phyloP scores from a whole-genome alignment of 1,140 invertebrate genomes.

The Bombus terrestris region DNA sequence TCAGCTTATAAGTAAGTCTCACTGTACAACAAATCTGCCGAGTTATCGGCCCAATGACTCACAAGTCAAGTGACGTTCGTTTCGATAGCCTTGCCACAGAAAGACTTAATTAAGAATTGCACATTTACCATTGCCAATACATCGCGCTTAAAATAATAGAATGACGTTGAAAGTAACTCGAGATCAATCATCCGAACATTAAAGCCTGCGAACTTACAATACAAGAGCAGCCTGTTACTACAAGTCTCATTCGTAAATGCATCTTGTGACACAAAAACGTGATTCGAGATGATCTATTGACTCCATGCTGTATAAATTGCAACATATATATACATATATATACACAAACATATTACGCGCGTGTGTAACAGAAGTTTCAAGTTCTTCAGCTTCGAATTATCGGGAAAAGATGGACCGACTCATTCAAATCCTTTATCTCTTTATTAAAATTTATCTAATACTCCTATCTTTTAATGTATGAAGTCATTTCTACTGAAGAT shows the following conservation, averaged over 20 bases:
- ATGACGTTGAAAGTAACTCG: not conserved
- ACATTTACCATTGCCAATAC: too few species aligned
- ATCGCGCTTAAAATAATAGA: not conserved
- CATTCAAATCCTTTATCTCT: too few species aligned
- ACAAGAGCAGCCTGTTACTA: not conserved
- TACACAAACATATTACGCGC: not conserved
- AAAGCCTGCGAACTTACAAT: too few species aligned
- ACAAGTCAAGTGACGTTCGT: not conserved
- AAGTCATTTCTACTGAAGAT: too few species aligned
- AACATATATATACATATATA: not conserved
- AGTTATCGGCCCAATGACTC: constrained; percentile 3
- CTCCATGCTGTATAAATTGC: not conserved
- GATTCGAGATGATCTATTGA: not conserved
- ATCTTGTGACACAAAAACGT: not conserved
- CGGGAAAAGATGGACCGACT: too few species aligned
- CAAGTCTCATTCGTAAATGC: too few species aligned
- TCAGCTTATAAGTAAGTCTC: not conserved
- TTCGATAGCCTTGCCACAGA: not conserved
- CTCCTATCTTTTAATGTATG: too few species aligned
- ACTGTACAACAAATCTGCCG: not conserved
- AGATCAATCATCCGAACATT: not conserved
- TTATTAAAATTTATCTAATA: too few species aligned
- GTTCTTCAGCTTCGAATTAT: too few species aligned
- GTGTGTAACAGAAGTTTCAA: not conserved
- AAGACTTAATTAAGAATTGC: too few species aligned